Base-by-base conservation (phyloP, 2,888 invertebrate genomes). In the Caenorhabditis sp. region DNA sequence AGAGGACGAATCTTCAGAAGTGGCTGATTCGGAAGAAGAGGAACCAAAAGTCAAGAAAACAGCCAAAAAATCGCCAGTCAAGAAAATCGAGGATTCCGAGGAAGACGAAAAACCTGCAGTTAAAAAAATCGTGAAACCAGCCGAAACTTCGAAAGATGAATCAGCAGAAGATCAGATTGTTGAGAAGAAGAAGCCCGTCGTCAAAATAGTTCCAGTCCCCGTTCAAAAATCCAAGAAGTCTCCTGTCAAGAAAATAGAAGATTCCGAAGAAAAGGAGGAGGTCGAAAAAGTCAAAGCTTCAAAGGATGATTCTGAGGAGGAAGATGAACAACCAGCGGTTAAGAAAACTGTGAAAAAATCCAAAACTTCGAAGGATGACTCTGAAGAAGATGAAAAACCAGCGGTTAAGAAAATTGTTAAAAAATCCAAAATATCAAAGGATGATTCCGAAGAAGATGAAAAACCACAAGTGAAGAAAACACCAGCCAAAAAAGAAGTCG, bases 1-100 rank as follows among this genome's bases (percentile, higher is more conserved):
- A 59, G 58, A 66, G 31, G 27, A 58, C 55, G 61, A 74, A 67
- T 62, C 77, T 69, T 60, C 51, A 21, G 0, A 54, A 63, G 36
- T 49, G 59, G 23, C 63, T 62, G 17, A 68, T 64, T 24, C 62
- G 61, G 14, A 53, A 70, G 14, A 36, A 53, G 71, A 69, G 26
- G 37, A 54, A 24, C 55, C 21, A 26, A 55, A 76, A 55, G 59
- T 26, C 14, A n/a, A n/a, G n/a, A n/a, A n/a, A n/a, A n/a, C n/a
- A n/a, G 19, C 36, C 31, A 55, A 59, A 14, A 37, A 72, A 64
- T 61, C 43, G 3, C 36, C 49, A 36, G 54, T 54, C 8, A 67
- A 69, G 62, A 58, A 17, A 19, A 53, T 64, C 49, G 43, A 78
- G 24, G 23, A 71, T 24, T 27, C 27, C 50, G 75, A 36, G 24